Evolutionary conservation across 1,140 invertebrate genomes (phyloP).

Genomic region (Drosophila subpulchrella): DNA sequence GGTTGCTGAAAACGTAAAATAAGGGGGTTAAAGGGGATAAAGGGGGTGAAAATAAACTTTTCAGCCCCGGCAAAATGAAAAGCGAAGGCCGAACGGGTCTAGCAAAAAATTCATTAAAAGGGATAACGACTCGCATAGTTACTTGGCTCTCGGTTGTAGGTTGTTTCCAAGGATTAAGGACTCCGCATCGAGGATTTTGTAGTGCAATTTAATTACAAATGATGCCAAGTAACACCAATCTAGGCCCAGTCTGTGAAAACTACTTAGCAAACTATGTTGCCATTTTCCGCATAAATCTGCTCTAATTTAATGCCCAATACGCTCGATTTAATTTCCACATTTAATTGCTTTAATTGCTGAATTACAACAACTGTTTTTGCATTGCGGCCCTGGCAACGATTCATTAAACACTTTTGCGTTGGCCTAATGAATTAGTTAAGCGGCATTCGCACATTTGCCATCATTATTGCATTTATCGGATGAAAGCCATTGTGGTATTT

Average conservation of each 20-base stretch:
- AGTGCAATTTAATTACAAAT: slow-evolving; percentile 79
- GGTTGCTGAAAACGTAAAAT: slow-evolving; percentile 13
- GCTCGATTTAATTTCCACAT: slow-evolving; percentile 62
- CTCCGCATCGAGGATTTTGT: slow-evolving; percentile 58
- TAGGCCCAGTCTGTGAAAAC: slow-evolving; percentile 14
- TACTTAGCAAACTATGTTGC: slow-evolving; percentile 8
- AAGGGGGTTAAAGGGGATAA: neutral
- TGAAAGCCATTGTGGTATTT: slow-evolving; percentile 8
- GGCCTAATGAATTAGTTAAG: slow-evolving; percentile 44
- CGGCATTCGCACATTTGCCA: slow-evolving; percentile 17
- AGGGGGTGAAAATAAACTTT: slow-evolving; percentile 43
- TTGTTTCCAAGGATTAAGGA: slow-evolving; percentile 62
- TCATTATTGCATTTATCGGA: slow-evolving; percentile 33
- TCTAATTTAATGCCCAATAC: slow-evolving; percentile 61
- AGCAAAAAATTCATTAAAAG: slow-evolving; percentile 80
- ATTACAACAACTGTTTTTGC: slow-evolving; percentile 28
- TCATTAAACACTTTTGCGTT: slow-evolving; percentile 49
- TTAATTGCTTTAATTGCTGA: slow-evolving; percentile 59
- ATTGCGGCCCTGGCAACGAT: slow-evolving; percentile 7
- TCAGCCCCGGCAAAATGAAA: slow-evolving; percentile 48
- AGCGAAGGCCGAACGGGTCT: slow-evolving; percentile 53
- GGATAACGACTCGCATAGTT: slow-evolving; percentile 78
- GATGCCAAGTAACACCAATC: slow-evolving; percentile 60
- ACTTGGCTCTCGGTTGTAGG: slow-evolving; percentile 30
- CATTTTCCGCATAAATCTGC: slow-evolving; percentile 44